Percentiles rank a stretch among this genome's conserved stretches.
Evolutionary conservation across 1,140 invertebrate species (phyloP).

Genomic region (Melipona quadrifasciata): DNA sequence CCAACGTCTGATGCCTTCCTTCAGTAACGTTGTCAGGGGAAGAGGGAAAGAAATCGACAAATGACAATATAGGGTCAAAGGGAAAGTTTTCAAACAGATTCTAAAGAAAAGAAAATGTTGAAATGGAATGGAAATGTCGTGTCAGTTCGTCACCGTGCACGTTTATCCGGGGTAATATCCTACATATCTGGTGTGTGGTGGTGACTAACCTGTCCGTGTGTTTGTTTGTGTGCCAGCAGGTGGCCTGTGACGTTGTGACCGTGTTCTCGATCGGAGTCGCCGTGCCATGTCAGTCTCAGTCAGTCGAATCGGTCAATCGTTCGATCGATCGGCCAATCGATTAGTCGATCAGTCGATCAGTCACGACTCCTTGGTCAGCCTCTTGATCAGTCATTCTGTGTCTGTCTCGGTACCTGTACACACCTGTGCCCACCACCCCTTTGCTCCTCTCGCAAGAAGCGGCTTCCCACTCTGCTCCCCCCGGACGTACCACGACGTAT

Average conservation of each 20-base stretch:
- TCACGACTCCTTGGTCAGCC: conserved; percentile 63
- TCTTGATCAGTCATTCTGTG: conserved; percentile 70
- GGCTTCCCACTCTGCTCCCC: conserved; percentile 23
- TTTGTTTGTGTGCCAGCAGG: conserved; percentile 83
- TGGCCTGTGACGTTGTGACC: conserved; percentile 83
- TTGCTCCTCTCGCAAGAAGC: conserved; percentile 41
- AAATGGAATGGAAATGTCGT: too few relatives aligned
- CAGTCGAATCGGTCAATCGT: conserved; percentile 62
- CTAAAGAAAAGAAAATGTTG: neutral
- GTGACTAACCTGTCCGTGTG: conserved; percentile 82
- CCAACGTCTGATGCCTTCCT: neutral
- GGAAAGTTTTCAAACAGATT: neutral
- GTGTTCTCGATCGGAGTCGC: conserved; percentile 81
- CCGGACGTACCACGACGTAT: neutral
- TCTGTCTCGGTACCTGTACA: conserved; percentile 70
- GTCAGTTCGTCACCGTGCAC: conserved; percentile 41
- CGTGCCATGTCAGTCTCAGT: conserved; percentile 80
- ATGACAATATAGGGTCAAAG: too few relatives aligned
- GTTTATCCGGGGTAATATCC: conserved; percentile 49
- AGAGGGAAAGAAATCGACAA: neutral
- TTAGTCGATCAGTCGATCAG: conserved; percentile 55
- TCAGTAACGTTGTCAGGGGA: neutral
- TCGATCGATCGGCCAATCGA: conserved; percentile 54
- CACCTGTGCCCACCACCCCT: conserved; percentile 51
- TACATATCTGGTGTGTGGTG: conserved; percentile 78